Conservation (phyloP, 1,140 invertebrate genomes). For the Ruditapes philippinarum region DNA sequence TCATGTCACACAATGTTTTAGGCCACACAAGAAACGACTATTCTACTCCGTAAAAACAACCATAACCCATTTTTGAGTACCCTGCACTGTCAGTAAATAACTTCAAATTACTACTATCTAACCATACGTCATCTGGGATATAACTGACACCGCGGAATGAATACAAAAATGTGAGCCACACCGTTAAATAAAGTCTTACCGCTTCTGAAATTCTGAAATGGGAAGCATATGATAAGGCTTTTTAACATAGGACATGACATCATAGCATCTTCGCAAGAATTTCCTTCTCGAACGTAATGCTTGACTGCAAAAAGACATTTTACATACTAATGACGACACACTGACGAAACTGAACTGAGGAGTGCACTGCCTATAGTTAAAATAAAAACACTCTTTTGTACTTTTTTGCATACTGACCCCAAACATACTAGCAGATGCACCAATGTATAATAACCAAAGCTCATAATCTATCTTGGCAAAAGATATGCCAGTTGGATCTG, state of each 20-base stretch:
- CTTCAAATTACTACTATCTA: slow-evolving; percentile 22
- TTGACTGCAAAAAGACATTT: not conserved
- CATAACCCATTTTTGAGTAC: slow-evolving; percentile 9
- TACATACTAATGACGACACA: not conserved
- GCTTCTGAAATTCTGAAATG: not conserved
- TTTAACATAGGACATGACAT: not conserved
- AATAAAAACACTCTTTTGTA: not conserved
- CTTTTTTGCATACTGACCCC: not conserved
- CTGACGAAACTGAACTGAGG: too few species aligned
- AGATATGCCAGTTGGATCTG: not conserved
- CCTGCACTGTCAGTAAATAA: slow-evolving; percentile 70
- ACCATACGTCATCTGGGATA: slow-evolving; percentile 44
- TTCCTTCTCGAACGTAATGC: not conserved
- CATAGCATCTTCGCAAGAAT: not conserved
- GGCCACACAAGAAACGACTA: slow-evolving; percentile 61
- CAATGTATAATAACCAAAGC: not conserved
- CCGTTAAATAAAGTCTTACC: not conserved
- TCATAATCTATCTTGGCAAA: slow-evolving; percentile 11
- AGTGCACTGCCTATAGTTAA: not conserved
- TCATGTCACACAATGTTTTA: not conserved
- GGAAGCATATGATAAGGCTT: not conserved
- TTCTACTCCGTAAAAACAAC: slow-evolving; percentile 25
- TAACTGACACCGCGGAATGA: slow-evolving; percentile 39
- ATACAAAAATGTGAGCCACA: slow-evolving; percentile 49
- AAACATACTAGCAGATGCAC: not conserved